phyloP scores from a whole-genome alignment of 2,797 vertebrate genomes.

The Poecilia picta region DNA sequence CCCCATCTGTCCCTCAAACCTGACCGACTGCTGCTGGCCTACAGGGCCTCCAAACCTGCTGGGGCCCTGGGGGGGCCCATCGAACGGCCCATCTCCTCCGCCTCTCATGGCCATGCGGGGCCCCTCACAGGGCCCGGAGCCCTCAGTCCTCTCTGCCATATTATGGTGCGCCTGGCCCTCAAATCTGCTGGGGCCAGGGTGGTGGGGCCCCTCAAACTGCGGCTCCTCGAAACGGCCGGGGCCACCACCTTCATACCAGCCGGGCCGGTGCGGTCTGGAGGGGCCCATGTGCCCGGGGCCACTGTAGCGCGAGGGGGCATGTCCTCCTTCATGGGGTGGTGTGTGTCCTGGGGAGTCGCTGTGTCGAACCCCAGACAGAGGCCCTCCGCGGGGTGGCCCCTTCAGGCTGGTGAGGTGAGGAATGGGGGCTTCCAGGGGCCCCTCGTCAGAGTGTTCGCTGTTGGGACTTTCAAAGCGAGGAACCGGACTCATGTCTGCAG shows the following conservation, averaged over 20 bases:
- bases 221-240: constrained; percentile 71
- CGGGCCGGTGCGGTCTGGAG: constrained; percentile 73
- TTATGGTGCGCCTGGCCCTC: constrained; percentile 81
- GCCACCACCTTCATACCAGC: constrained; percentile 68
- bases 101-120: constrained; percentile 81
- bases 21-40: constrained; percentile 69
- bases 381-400: neutral
- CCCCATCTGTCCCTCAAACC: constrained; percentile 78
- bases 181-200: constrained; percentile 81
- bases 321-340: constrained; percentile 77
- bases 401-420: constrained; percentile 67
- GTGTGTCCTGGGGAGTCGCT: constrained; percentile 77
- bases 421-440: constrained; percentile 60
- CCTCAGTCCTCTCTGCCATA: constrained; percentile 83
- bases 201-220: constrained; percentile 78
- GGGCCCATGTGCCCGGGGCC: constrained; percentile 71
- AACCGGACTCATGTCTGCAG: constrained; percentile 68
- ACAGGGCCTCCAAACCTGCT: constrained; percentile 77
- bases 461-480: constrained; percentile 83
- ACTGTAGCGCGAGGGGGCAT: constrained; percentile 81
- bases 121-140: constrained; percentile 72
- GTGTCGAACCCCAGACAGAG: constrained; percentile 28
- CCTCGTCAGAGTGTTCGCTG: constrained; percentile 80
- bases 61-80: constrained; percentile 75
- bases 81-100: constrained; percentile 83